Conservation (phyloP, 1,140 invertebrate species). For the Lepidurus couesii region DNA sequence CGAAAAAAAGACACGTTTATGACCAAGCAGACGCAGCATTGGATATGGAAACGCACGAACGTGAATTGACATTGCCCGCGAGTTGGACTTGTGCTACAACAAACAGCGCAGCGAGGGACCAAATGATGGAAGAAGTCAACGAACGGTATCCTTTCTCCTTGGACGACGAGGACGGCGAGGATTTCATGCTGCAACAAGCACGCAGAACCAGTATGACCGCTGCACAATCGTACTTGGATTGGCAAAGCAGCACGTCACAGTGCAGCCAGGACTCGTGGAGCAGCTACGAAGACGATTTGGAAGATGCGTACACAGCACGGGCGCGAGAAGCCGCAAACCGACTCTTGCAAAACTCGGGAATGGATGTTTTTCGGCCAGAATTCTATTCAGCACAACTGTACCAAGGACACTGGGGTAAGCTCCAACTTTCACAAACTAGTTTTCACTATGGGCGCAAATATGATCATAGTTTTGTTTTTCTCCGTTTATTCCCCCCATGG, state of each 20-base stretch:
- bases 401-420: slow-evolving; percentile 1
- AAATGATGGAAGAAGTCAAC: slow-evolving; percentile 9
- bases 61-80: too few relatives aligned
- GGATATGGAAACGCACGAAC: slow-evolving; percentile 11
- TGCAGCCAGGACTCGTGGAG: not conserved
- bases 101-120: not conserved
- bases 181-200: not conserved
- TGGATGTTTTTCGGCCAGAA: not conserved
- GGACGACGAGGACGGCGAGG: not conserved
- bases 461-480: too few relatives aligned
- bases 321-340: not conserved
- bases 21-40: not conserved
- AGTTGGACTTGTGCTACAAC: not conserved
- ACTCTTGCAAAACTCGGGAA: not conserved
- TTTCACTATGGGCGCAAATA: too few relatives aligned
- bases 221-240: slow-evolving; percentile 1
- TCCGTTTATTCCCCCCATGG: too few relatives aligned
- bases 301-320: not conserved
- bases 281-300: not conserved
- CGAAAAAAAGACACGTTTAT: slow-evolving; percentile 1
- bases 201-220: not conserved
- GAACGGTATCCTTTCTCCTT: slow-evolving; percentile 21
- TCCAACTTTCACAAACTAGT: not conserved
- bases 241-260: slow-evolving; percentile 12
- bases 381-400: not conserved